Percentiles rank a stretch among this genome's conserved stretches.
Conservation (phyloP, 2,113 vertebrate species). For the Rhipidura dahli region DNA sequence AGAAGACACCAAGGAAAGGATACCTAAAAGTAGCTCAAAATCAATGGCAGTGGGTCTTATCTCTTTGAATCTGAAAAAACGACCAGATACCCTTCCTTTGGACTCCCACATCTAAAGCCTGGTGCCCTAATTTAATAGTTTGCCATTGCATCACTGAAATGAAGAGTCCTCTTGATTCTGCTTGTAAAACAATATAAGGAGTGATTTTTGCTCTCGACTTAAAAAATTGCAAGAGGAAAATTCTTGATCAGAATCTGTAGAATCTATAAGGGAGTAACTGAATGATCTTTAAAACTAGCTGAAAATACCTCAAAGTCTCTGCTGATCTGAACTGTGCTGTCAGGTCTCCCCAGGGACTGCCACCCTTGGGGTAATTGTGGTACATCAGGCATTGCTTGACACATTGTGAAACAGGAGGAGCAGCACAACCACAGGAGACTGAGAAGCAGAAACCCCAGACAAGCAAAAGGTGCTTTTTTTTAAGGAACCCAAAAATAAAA, state of each 20-base stretch:
- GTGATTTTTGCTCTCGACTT: neutral
- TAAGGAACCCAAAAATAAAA: neutral
- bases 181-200: neutral
- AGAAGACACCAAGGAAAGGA: neutral
- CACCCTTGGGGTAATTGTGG: neutral
- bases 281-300: neutral
- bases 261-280: neutral
- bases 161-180: neutral
- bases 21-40: neutral
- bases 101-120: neutral
- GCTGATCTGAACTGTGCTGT: neutral
- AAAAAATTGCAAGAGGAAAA: neutral
- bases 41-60: neutral
- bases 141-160: neutral
- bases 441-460: neutral
- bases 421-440: neutral
- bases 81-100: neutral
- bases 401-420: neutral
- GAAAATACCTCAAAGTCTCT: constrained; percentile 34
- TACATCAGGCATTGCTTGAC: neutral
- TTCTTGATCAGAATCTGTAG: neutral
- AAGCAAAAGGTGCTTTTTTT: neutral
- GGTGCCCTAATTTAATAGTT: neutral
- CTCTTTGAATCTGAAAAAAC: neutral
- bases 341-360: constrained; percentile 6